Conservation (phyloP, 2,797 vertebrate species). For the Neopelma chrysocephalum region DNA sequence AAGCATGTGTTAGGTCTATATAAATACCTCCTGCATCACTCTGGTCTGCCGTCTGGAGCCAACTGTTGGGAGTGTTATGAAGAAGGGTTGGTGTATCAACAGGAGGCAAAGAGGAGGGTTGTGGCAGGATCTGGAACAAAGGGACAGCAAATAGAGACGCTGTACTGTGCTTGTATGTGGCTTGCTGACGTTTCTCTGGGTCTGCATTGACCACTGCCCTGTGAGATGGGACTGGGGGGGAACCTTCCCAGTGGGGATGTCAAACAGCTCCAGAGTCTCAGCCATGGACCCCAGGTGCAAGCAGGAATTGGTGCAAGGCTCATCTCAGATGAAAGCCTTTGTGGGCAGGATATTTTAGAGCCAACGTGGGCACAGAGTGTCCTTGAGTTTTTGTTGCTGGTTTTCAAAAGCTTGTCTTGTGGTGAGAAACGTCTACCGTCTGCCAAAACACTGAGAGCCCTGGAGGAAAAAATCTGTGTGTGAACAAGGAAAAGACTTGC, state of each 20-base stretch:
- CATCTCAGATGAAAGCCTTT: neutral
- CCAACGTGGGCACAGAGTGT: neutral
- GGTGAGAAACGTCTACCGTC: neutral
- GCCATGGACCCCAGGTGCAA: accelerated
- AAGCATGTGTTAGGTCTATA: constrained; percentile 9
- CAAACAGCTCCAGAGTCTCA: neutral
- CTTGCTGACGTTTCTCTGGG: accelerated
- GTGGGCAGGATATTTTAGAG: constrained; percentile 27
- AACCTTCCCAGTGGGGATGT: neutral
- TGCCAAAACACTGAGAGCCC: constrained; percentile 32
- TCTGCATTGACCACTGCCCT: neutral
- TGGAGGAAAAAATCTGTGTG: neutral
- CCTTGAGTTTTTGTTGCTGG: neutral
- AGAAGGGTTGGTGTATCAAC: neutral
- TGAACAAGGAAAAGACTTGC: neutral
- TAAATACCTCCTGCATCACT: constrained; percentile 53
- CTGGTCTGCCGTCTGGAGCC: neutral
- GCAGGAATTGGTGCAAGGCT: neutral
- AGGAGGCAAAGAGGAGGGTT: neutral
- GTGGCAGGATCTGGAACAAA: neutral
- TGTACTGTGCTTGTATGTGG: accelerated
- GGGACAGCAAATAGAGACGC: neutral
- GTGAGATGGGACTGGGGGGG: neutral
- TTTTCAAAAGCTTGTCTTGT: constrained; percentile 10
- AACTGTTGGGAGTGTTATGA: neutral